phyloP scores from a whole-genome alignment of 2,113 vertebrate genomes.

The Caretta caretta region DNA sequence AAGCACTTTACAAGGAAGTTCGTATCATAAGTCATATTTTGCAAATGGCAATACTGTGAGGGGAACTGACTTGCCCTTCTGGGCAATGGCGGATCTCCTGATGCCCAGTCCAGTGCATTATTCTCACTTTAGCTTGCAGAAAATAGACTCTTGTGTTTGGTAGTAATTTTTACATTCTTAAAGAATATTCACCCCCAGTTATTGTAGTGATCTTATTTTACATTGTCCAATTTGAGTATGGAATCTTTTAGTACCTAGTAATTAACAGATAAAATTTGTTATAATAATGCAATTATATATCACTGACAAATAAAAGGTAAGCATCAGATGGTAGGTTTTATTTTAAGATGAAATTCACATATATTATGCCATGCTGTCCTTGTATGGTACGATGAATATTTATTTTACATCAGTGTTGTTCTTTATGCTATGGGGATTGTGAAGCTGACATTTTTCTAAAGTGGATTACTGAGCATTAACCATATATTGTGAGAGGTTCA shows the following conservation, averaged over 20 bases:
- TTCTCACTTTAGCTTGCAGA: neutral
- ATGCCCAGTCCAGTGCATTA: neutral
- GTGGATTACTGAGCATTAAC: neutral
- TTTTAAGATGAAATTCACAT: conserved; percentile 34
- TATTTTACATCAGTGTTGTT: conserved; percentile 11
- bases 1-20: neutral
- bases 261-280: conserved; percentile 62
- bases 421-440: neutral
- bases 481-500: neutral
- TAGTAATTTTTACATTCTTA: conserved; percentile 16
- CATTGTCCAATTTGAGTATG: neutral
- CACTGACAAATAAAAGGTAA: conserved; percentile 61
- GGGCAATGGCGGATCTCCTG: neutral
- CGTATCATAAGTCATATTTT: neutral
- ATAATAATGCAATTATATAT: conserved; percentile 57
- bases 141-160: neutral
- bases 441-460: neutral
- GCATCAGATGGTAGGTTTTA: conserved; percentile 52
- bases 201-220: conserved; percentile 40
- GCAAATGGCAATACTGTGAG: neutral
- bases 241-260: conserved; percentile 61
- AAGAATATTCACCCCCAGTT: neutral
- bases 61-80: neutral
- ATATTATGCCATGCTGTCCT: neutral
- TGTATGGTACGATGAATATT: conserved; percentile 20